phyloP scores from a whole-genome alignment of 1,140 invertebrate species.

The Leucophenga varia region DNA sequence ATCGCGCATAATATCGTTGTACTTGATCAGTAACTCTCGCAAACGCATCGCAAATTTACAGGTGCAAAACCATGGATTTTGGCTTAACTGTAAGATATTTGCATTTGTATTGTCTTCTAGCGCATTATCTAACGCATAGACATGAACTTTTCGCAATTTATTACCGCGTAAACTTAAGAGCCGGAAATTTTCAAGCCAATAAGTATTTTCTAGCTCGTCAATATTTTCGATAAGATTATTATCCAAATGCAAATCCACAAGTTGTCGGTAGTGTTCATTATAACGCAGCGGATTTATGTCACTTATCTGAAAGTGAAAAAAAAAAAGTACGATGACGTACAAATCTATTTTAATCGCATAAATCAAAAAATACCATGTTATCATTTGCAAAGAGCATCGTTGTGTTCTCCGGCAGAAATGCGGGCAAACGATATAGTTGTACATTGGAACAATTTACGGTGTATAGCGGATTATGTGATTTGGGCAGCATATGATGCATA shows the following conservation, averaged over 20 bases:
- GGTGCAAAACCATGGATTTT: slow-evolving; percentile 80
- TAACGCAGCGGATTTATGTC: slow-evolving; percentile 65
- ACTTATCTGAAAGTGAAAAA: slow-evolving; percentile 59
- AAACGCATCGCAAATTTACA: slow-evolving; percentile 76
- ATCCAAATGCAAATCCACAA: slow-evolving; percentile 75
- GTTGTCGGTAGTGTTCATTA: slow-evolving; percentile 65
- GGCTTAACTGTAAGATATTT: slow-evolving; percentile 67
- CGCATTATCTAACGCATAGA: slow-evolving; percentile 75
- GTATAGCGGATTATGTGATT: slow-evolving; percentile 59
- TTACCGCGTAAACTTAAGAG: slow-evolving; percentile 74
- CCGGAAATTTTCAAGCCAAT: slow-evolving; percentile 75
- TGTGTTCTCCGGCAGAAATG: slow-evolving; percentile 45
- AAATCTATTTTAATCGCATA: neutral
- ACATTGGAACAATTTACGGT: slow-evolving; percentile 49
- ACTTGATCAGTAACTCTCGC: slow-evolving; percentile 72
- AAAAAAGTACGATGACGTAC: neutral
- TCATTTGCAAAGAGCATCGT: slow-evolving; percentile 40
- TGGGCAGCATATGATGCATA: slow-evolving; percentile 40
- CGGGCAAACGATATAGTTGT: slow-evolving; percentile 31
- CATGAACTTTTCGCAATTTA: slow-evolving; percentile 71
- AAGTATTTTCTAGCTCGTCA: slow-evolving; percentile 70
- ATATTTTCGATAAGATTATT: slow-evolving; percentile 72
- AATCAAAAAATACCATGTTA: slow-evolving; percentile 33
- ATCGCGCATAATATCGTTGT: slow-evolving; percentile 69
- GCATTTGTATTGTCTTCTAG: slow-evolving; percentile 72